A percentile compares a stretch with the other conserved stretches of the same genome.
Evolutionary conservation across 2,888 invertebrate genomes (phyloP).

Genomic region (Bursaphelenchus okinawaensis): DNA sequence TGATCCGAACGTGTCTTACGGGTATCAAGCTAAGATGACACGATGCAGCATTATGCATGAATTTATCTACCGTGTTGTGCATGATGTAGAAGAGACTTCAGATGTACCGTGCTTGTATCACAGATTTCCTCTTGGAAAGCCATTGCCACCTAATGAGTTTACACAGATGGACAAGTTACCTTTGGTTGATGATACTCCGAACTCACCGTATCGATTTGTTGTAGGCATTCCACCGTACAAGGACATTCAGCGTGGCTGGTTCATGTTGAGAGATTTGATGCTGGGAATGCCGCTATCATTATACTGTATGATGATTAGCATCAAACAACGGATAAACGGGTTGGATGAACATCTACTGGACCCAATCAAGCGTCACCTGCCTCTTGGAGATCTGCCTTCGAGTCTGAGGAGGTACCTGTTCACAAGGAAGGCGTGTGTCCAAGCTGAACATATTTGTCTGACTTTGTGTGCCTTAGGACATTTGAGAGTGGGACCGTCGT

Average conservation of each 20-base stretch:
- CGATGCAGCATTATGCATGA: constrained; percentile 33
- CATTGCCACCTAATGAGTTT: constrained; percentile 16
- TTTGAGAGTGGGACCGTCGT: constrained; percentile 29
- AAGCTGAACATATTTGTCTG: constrained; percentile 33
- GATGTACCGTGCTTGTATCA: constrained; percentile 21
- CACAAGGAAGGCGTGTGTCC: constrained; percentile 30
- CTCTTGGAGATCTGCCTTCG: constrained; percentile 38
- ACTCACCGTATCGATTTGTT: constrained; percentile 36
- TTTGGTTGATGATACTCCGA: constrained; percentile 29
- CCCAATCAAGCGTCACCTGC: constrained; percentile 35
- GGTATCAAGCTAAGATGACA: constrained; percentile 16
- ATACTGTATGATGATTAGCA: constrained; percentile 31
- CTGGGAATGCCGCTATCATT: constrained; percentile 43
- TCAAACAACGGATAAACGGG: constrained; percentile 22
- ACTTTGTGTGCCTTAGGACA: constrained; percentile 35
- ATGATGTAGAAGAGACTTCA: constrained; percentile 19
- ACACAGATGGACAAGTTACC: constrained; percentile 22
- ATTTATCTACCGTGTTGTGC: constrained; percentile 35
- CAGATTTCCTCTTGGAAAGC: constrained; percentile 17
- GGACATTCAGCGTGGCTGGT: constrained; percentile 36
- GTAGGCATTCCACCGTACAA: constrained; percentile 34
- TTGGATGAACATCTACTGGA: constrained; percentile 32
- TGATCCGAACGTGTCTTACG: constrained; percentile 4
- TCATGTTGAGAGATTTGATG: constrained; percentile 41
- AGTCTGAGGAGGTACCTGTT: constrained; percentile 29